Evolutionary conservation across 2,888 invertebrate species (phyloP).

Genomic region (Achlya flavicornis): DNA sequence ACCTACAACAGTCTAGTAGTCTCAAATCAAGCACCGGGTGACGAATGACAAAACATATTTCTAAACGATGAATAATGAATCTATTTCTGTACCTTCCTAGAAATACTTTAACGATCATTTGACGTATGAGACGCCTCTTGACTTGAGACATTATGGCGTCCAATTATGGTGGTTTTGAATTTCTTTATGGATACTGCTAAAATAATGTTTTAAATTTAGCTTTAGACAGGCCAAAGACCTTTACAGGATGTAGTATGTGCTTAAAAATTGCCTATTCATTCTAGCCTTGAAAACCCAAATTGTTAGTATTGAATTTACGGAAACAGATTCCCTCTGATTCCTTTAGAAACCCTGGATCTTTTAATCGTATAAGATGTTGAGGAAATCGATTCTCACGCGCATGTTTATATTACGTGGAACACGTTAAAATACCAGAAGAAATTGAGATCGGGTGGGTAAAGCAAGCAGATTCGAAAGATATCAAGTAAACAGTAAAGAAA

Average conservation of each 20-base stretch:
- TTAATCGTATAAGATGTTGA: too few relatives aligned
- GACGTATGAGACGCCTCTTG: background rate
- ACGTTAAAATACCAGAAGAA: too few relatives aligned
- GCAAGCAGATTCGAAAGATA: too few relatives aligned
- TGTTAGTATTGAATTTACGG: background rate
- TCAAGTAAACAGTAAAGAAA: too few relatives aligned
- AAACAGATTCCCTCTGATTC: too few relatives aligned
- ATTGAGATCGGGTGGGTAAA: too few relatives aligned
- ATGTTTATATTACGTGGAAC: too few relatives aligned
- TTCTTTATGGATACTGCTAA: background rate
- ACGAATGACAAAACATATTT: conserved; percentile 7
- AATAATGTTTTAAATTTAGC: background rate
- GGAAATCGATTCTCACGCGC: too few relatives aligned
- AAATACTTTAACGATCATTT: background rate
- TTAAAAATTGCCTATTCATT: background rate
- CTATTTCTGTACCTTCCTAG: background rate
- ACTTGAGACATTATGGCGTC: background rate
- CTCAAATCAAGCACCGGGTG: background rate
- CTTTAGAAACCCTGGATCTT: too few relatives aligned
- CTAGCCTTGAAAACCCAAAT: background rate
- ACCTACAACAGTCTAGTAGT: background rate
- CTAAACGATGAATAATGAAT: conserved; percentile 7
- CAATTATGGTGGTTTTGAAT: background rate
- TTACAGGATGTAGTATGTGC: background rate
- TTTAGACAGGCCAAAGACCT: background rate